Evolutionary conservation across 2,888 invertebrate genomes (phyloP), one percentile per base, ranked within the genome.

Genomic region (Erebia epiphron): DNA sequence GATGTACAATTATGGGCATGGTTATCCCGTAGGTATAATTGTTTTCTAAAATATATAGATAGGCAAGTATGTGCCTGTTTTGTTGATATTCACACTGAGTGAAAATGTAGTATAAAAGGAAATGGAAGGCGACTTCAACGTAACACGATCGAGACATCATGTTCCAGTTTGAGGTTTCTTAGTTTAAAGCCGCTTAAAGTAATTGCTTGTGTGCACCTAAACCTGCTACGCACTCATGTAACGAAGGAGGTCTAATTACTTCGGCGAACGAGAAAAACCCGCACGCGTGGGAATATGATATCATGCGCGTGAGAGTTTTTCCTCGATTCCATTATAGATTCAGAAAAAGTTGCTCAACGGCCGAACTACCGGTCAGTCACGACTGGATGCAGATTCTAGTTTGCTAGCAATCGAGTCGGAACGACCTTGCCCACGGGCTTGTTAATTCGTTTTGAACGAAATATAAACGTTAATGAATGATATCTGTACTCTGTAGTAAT

Each of bases 211-310:
- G 60, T 16, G 41, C 16, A 41, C n/a, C 14, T 26, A 57, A 26
- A 57, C 56, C 26, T 57, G 41, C 16, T 41, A n/a, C 3, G 41
- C n/a, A 60, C 26, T 60, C 41, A 49, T 14, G 14, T 49, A 35
- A 64, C 50, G n/a, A 57, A 60, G 71, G 57, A 68, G 16, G 57
- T 79, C 80, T 86, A 86, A 87, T 88, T 86, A 82, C 82, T 10
- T 1, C 62, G 49, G 76, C 78, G 81, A 83, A 84, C 80, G 78
- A 84, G 85, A 86, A 88, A 89, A 87, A 80, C 78, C 70, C 67
- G 76, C 77, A 84, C 80, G 83, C 92, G 92, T 92, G 92, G 91
- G 92, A 92, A 91, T 86, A 78, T 81, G 85, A 86, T 86, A 85
- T 85, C 81, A 84, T 87, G 84, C 82, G 84, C 87, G 84, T 86